Evolutionary conservation across 2,113 vertebrate genomes (phyloP).

Genomic region (Mirza zaza): DNA sequence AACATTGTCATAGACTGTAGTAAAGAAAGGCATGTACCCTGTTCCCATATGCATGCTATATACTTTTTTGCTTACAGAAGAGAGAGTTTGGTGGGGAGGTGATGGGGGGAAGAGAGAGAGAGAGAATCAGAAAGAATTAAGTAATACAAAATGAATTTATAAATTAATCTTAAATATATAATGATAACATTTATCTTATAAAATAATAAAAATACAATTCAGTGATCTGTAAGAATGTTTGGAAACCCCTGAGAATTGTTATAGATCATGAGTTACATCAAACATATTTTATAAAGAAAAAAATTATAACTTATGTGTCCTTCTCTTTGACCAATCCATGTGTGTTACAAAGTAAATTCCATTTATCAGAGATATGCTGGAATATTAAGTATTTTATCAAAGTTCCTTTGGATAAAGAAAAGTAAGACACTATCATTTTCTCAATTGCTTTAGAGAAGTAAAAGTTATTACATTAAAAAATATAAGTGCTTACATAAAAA

Average conservation of each 20-base stretch:
- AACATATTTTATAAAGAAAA: neutral
- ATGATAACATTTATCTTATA: neutral
- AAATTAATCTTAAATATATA: neutral
- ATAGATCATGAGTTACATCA: neutral
- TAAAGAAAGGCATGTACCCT: neutral
- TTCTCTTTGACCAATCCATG: neutral
- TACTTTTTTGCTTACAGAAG: neutral
- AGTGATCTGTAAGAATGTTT: neutral
- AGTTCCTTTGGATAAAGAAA: neutral
- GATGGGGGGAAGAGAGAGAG: neutral
- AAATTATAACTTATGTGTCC: neutral
- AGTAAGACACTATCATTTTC: neutral
- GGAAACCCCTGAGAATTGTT: neutral
- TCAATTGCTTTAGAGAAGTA: neutral
- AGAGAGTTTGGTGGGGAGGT: neutral
- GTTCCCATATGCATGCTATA: neutral
- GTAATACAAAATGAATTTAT: neutral
- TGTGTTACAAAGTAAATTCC: conserved; percentile 23
- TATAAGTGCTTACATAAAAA: neutral
- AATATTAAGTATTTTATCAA: neutral
- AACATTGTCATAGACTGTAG: neutral
- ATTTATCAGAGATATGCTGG: neutral
- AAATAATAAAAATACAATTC: neutral
- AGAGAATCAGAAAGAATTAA: neutral
- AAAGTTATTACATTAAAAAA: neutral